Evolutionary conservation across 2,113 vertebrate species (phyloP), one percentile per base, ranked within the genome.

Genomic region (Phoxinus phoxinus): DNA sequence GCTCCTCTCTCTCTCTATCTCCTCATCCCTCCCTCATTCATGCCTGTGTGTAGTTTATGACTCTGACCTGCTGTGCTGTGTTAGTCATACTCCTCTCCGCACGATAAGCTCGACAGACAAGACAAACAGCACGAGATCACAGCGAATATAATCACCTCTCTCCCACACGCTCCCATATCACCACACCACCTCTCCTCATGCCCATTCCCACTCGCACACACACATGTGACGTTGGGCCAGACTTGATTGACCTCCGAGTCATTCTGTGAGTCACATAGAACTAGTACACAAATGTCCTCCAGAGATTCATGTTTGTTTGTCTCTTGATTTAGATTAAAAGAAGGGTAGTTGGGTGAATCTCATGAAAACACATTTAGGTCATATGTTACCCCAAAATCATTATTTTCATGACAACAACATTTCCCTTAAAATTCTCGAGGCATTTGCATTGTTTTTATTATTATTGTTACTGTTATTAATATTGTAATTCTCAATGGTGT

Each of bases 21-120:
- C 58, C 12, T n/a, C 37, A 44, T 53, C 41, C n/a, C 77, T 30
- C 48, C 25, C 63, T 83, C 53, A 25, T 48, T 81, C 58, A 51
- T 69, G 48, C 48, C 19, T 63, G n/a, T 35, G n/a, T 72, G 44
- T 69, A 76, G 58, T 78, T 85, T 79, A 83, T 77, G 73, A 59
- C 77, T 44, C 48, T 74, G 73, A 71, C 87, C 51, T 35, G 41
- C 83, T 71, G 69, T 30, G 17, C n/a, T 4, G 77, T 41, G 27
- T 77, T 53, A 51, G 37, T 69, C 72, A 46, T 74, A 74, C 71
- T 12, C 15, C 10, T 80, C 46, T 67, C 35, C 3, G 32, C 48
- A 37, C 27, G 67, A 83, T 83, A 83, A 83, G 65, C 17, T 44
- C 30, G 1, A 35, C 19, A 23, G 81, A 83, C 81, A 83, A 81